Evolutionary conservation across 2,888 invertebrate species (phyloP).

Genomic region (Heliconius charithonia): DNA sequence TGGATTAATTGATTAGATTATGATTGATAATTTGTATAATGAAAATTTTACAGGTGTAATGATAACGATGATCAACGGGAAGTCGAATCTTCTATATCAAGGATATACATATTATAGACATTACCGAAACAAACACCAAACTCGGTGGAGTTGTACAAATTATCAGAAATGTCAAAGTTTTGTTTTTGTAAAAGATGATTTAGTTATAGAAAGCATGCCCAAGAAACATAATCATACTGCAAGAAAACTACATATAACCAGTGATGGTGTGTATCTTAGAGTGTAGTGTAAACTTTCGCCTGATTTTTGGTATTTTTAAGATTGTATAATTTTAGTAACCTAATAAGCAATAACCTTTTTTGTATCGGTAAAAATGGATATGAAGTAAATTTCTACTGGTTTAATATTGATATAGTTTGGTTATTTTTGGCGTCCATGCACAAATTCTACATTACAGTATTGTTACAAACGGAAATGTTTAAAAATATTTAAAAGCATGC

Average conservation of each 20-base stretch:
- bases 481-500: background rate
- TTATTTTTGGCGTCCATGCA: too few species aligned
- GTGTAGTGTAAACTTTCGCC: background rate
- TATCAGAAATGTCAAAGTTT: slow-evolving; percentile 52
- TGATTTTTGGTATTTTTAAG: background rate
- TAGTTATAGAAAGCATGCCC: slow-evolving; percentile 29
- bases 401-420: background rate
- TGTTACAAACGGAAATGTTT: background rate
- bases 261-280: slow-evolving; percentile 44
- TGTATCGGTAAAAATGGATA: background rate
- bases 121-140: slow-evolving; percentile 38
- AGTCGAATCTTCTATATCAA: slow-evolving; percentile 48
- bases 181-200: slow-evolving; percentile 38
- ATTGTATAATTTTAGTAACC: background rate
- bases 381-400: background rate
- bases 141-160: slow-evolving; percentile 51
- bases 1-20: background rate
- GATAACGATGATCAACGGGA: slow-evolving; percentile 49
- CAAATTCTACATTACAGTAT: too few species aligned
- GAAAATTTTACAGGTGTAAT: slow-evolving; percentile 48
- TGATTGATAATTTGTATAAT: background rate
- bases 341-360: background rate
- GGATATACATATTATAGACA: slow-evolving; percentile 52
- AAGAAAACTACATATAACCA: slow-evolving; percentile 49
- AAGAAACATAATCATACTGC: slow-evolving; percentile 43